Percentiles rank a stretch among this genome's conserved stretches.
phyloP scores from a whole-genome alignment of 2,888 invertebrate species.

The Tuta absoluta region DNA sequence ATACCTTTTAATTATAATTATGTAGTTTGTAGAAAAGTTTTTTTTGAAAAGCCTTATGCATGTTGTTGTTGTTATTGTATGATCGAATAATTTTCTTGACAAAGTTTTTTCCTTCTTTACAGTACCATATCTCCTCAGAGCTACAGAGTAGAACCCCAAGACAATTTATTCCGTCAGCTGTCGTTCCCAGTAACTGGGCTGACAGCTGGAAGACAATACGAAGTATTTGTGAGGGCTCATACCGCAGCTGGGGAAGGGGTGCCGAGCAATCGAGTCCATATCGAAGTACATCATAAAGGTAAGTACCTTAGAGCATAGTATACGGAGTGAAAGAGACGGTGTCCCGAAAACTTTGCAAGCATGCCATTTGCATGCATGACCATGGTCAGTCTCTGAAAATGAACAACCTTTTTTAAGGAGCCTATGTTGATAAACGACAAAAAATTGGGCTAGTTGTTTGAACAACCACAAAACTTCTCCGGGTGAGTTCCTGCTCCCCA shows the following conservation, averaged over 20 bases:
- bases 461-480: no score
- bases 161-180: constrained; percentile 56
- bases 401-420: no score
- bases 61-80: background rate
- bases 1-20: no score
- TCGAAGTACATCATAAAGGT: constrained; percentile 64
- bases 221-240: constrained; percentile 83
- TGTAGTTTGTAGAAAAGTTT: no score
- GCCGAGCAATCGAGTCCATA: constrained; percentile 60
- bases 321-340: no score
- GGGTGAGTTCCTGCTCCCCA: no score
- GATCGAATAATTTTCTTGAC: background rate
- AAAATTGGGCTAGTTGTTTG: no score
- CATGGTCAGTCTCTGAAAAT: no score
- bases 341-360: no score
- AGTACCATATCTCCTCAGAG: constrained; percentile 66
- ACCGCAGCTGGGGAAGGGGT: constrained; percentile 82
- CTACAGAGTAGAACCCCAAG: constrained; percentile 61
- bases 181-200: constrained; percentile 74
- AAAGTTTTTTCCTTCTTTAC: constrained; percentile 35
- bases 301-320: background rate
- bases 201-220: constrained; percentile 77
- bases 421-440: no score
- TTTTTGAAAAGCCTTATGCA: background rate
- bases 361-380: no score